Percentiles rank a stretch among this genome's conserved stretches.
phyloP scores from a whole-genome alignment of 2,113 vertebrate genomes.

The Sphyrna mokarran region DNA sequence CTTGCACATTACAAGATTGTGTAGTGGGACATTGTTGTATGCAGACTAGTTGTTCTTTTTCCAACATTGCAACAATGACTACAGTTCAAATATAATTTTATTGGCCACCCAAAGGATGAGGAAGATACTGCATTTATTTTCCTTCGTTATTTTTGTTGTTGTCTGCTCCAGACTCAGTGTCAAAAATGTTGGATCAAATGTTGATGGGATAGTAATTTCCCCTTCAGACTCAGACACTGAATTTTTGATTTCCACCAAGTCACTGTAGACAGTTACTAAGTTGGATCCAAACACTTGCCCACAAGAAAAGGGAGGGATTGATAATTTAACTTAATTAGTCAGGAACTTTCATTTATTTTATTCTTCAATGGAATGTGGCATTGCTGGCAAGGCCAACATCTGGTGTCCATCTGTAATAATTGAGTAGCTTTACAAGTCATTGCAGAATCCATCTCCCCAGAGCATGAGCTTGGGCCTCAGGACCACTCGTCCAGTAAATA shows the following conservation, averaged over 20 bases:
- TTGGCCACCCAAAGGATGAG: background rate
- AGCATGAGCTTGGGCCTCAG: no score
- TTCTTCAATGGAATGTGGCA: no score
- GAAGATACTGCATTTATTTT: background rate
- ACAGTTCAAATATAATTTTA: no score
- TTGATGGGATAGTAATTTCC: background rate
- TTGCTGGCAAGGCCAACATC: no score
- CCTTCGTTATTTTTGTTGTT: background rate
- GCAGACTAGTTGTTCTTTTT: no score
- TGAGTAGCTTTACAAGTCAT: no score
- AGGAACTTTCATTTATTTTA: no score
- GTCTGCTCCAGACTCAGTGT: background rate
- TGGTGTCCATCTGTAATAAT: no score
- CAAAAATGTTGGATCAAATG: background rate
- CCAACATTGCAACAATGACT: no score
- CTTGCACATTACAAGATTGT: background rate
- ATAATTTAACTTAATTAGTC: background rate
- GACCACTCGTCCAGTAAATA: no score
- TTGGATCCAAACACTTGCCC: background rate
- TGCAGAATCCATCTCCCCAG: no score
- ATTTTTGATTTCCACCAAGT: background rate
- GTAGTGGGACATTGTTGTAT: no score
- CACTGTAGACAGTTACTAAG: background rate
- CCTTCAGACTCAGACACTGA: background rate
- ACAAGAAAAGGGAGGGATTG: background rate